Evolutionary conservation across 1,140 invertebrate species (phyloP).

Genomic region (Colletes latitarsis): DNA sequence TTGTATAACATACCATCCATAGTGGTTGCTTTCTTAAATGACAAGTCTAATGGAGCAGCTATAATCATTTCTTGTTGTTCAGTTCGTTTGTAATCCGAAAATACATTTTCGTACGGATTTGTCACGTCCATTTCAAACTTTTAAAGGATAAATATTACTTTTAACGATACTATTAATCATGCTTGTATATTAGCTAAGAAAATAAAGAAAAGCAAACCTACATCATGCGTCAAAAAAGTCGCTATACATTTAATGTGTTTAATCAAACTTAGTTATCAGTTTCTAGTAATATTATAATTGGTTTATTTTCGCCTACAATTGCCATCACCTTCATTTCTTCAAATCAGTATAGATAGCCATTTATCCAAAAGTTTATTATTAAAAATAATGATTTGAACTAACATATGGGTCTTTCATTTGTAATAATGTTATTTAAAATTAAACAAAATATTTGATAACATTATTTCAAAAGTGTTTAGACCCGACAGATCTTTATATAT

Average conservation of each 20-base stretch:
- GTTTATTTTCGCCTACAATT: neutral
- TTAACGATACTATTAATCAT: neutral
- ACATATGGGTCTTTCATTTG: neutral
- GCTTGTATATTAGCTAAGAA: neutral
- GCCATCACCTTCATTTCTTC: conserved; percentile 14
- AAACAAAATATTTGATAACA: neutral
- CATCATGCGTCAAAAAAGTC: too few relatives aligned
- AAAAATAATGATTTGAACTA: too few relatives aligned
- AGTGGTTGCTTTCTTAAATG: conserved; percentile 70
- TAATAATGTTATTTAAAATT: neutral
- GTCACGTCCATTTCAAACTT: conserved; percentile 19
- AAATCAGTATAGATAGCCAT: conserved; percentile 20
- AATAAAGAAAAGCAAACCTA: neutral
- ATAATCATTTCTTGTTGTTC: conserved; percentile 61
- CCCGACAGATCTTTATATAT: neutral
- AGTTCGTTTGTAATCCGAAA: conserved; percentile 59
- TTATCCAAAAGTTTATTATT: conserved; percentile 20
- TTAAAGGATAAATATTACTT: neutral
- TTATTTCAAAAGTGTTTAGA: neutral
- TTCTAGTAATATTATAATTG: conserved; percentile 11
- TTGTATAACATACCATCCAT: conserved; percentile 65
- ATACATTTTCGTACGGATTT: conserved; percentile 7
- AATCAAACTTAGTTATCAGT: conserved; percentile 3
- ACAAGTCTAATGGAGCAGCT: conserved; percentile 72
- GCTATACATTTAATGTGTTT: neutral